Base-by-base conservation (phyloP, 2,888 invertebrate species). In the Nemapogon koenigi region DNA sequence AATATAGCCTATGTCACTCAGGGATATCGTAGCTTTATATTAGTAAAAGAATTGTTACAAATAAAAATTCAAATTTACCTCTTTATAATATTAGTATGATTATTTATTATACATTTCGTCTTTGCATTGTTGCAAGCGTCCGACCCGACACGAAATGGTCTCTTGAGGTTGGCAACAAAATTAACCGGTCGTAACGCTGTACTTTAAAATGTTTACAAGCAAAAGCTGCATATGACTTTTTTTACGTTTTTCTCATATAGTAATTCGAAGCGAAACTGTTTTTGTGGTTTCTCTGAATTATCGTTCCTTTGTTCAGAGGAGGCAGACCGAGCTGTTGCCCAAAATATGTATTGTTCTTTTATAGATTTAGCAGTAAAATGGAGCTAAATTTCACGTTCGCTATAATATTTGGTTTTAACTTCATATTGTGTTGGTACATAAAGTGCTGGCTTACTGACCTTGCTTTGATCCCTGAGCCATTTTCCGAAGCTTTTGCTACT, bases 311-410 rank as follows among this genome's bases (percentile, higher is more conserved):
- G 33, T 33, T 33, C 16, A n/a, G 17, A 28, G 28, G 28, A 28
- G n/a, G 11, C 14, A 18, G 19, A 33, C 18, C 33, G 33, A 16
- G 19, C 33, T 19, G 18, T 19, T 19, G 19, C 19, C 33, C 31
- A 13, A 18, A 14, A 33, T 19, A 33, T 33, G n/a, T 19, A 33
- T 33, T 33, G 33, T 33, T 33, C 33, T 18, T 33, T 33, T 33
- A 33, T 33, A 33, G 33, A 33, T 18, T 33, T 33, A 18, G 33
- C 33, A 33, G 33, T 33, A 33, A 33, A 33, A 33, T 33, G 33
- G 14, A 14, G 19, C 18, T 8, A 13, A 33, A 19, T 33, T 13
- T 19, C 15, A 19, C 33, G 18, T 18, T 16, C 33, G 13, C 6
- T 4, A 19, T 18, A 33, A 33, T 33, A 33, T 33, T 33, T 33